Evolutionary conservation across 2,888 invertebrate genomes (phyloP), one percentile per base, ranked within the genome.

Genomic region (Girardia tigrina): DNA sequence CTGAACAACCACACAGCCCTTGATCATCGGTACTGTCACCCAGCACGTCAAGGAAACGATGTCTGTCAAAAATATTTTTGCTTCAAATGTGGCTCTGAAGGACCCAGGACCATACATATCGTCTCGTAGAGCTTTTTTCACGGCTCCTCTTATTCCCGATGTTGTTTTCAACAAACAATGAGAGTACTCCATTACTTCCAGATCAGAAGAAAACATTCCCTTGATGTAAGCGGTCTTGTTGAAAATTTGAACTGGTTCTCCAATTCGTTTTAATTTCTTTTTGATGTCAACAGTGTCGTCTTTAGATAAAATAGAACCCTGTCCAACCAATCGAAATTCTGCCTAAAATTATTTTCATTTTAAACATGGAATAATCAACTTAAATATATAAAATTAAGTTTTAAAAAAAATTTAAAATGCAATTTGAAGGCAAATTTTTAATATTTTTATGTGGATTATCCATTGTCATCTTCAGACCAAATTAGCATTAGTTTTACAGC

Each of bases 131-230:
- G 91, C 90, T 84, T 93, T 94, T 83, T 99, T 99, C 70, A 99
- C 92, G 84, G 94, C 92, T 0, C 95, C 95, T 77, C 98, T 88
- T 78, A 98, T 90, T 1, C 97, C 95, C 1, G 95, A 95, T 0
- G 97, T 97, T 0, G 97, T 94, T 84, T 91, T 90, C 1, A 99
- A 88, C 81, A 89, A 89, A 0, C 94, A 95, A 0, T 95, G 95
- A 84, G 95, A 94, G 85, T 98, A 99, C 84, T 92, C 94, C 0
- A 94, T 93, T 0, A 97, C 95, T 86, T 99, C 98, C 71, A 98
- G 85, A 0, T 89, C 86, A 16, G 90, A 89, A 79, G 89, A 92
- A 82, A 99, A 99, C 98, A 99, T 99, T 76, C 91, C 94, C 85
- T 90, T 88, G 78, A 95, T 89, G 81, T 97, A 98, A 0, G 98